Base-by-base conservation (phyloP, 2,113 vertebrate species). In the Galeopterus variegatus region DNA sequence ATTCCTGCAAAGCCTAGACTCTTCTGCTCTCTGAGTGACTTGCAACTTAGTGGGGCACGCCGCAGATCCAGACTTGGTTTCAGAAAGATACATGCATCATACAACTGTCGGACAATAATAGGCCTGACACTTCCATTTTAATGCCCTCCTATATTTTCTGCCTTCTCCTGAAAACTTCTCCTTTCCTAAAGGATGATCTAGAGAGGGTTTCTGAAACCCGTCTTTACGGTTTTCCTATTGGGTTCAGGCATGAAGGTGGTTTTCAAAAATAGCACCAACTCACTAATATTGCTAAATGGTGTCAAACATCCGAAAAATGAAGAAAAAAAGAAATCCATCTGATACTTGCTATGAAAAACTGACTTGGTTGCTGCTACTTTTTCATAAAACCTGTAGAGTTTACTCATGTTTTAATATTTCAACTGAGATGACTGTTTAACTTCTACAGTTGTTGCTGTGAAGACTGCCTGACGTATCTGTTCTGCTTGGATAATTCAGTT, bases 1-100 rank as follows among this genome's bases (percentile, higher is more conserved):
- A 54, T 62, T 7, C 19, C 8, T 23, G 3, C 18, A n/a, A 67
- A 89, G 31, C 83, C 88, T 13, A 69, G 79, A 3, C 18, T 14
- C 0, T 5, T n/a, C 62, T 15, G 3, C 18, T 23, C 33, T 73
- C 81, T 2, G 17, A 52, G 48, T 0, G 10, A 11, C 1, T 0
- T n/a, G 65, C 33, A 70, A 6, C 5, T 23, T 28, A 62, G 8
- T 0, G 12, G 23, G 75, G 33, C 33, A 9, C 54, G 9, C 4
- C 2, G n/a, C 0, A 8, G 5, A 12, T 79, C 28, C 17, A 26
- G 14, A 33, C 36, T 58, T 21, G 18, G 26, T 31, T 67, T 58
- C 83, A 56, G 67, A 85, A 73, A 89, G 11, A 26, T 3, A 12
- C 21, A 19, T 4, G 6, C 8, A 9, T 12, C 4, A 6, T 8